A percentile compares a stretch with the other conserved stretches of the same genome.
These are phyloP conservation scores for Lasaia peninsularis DNA, from an alignment of 1,140 invertebrate species.

Conservation along the genomic window DNA sequence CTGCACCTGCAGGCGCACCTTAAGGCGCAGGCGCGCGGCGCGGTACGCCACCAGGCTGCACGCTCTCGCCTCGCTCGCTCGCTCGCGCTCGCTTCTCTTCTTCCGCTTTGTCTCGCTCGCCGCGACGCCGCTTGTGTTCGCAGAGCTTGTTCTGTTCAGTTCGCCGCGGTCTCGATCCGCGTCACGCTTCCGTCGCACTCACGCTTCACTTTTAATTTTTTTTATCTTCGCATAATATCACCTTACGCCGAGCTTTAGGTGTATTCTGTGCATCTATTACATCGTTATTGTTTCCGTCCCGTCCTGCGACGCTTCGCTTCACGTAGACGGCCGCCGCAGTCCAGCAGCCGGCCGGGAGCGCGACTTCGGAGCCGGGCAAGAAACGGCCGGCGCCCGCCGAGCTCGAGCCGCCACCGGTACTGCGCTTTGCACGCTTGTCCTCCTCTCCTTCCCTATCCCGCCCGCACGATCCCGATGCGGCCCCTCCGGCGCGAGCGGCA, in stretches of 20 bases:
- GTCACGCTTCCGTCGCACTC: slow-evolving; percentile 76
- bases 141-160: slow-evolving; percentile 70
- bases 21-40: slow-evolving; percentile 97
- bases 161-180: slow-evolving; percentile 58
- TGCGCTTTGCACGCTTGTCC: slow-evolving; percentile 64
- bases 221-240: slow-evolving; percentile 76
- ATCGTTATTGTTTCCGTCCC: slow-evolving; percentile 77
- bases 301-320: slow-evolving; percentile 76
- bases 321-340: slow-evolving; percentile 73
- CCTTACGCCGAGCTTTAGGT: slow-evolving; percentile 75
- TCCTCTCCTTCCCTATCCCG: slow-evolving; percentile 44
- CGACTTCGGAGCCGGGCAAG: slow-evolving; percentile 68
- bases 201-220: slow-evolving; percentile 74
- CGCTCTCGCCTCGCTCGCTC: slow-evolving; percentile 70
- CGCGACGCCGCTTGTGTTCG: slow-evolving; percentile 73
- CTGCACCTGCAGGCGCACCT: slow-evolving; percentile 99
- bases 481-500: slow-evolving; percentile 50
- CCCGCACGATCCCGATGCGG: slow-evolving; percentile 50
- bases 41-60: slow-evolving; percentile 89
- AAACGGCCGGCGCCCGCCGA: slow-evolving; percentile 71
- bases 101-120: slow-evolving; percentile 71
- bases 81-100: slow-evolving; percentile 70
- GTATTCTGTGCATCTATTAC: slow-evolving; percentile 78
- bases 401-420: slow-evolving; percentile 71
- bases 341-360: slow-evolving; percentile 66